A percentile compares a stretch with the other conserved stretches of the same genome.
Conservation (phyloP, 2,888 invertebrate species). For the Spodoptera exigua region DNA sequence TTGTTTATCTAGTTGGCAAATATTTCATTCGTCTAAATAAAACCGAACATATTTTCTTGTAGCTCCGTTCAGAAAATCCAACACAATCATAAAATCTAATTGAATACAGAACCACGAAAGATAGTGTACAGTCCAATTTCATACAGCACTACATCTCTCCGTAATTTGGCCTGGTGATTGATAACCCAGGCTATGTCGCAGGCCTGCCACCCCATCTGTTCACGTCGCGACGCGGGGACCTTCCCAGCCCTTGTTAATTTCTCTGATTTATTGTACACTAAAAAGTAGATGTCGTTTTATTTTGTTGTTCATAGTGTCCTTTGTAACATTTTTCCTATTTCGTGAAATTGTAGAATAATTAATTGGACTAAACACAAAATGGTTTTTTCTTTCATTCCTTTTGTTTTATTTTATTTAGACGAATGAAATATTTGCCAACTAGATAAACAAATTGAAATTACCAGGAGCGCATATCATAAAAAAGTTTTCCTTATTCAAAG, state of each 20-base stretch:
- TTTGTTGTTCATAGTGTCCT: constrained; percentile 3
- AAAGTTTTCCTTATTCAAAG: no score
- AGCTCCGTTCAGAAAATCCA: constrained; percentile 10
- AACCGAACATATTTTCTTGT: not conserved
- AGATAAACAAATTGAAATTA: no score
- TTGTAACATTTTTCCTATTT: no score
- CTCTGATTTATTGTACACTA: constrained; percentile 57
- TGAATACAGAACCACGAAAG: constrained; percentile 43
- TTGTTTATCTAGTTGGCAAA: no score
- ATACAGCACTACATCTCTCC: constrained; percentile 51
- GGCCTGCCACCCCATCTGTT: constrained; percentile 54
- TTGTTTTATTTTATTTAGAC: no score
- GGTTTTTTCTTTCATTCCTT: no score
- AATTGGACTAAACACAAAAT: not conserved
- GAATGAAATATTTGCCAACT: no score
- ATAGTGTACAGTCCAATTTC: constrained; percentile 56
- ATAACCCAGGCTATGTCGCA: constrained; percentile 40
- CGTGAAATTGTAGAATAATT: no score
- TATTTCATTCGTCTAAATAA: not conserved
- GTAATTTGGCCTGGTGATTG: constrained; percentile 57
- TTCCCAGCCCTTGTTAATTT: constrained; percentile 54
- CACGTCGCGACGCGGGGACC: constrained; percentile 41
- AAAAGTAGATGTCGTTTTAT: constrained; percentile 53
- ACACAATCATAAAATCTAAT: constrained; percentile 34
- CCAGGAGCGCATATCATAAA: no score